Evolutionary conservation across 64 coral and sea anemone genomes (phyloP).

Genomic region (Acropora yongei): DNA sequence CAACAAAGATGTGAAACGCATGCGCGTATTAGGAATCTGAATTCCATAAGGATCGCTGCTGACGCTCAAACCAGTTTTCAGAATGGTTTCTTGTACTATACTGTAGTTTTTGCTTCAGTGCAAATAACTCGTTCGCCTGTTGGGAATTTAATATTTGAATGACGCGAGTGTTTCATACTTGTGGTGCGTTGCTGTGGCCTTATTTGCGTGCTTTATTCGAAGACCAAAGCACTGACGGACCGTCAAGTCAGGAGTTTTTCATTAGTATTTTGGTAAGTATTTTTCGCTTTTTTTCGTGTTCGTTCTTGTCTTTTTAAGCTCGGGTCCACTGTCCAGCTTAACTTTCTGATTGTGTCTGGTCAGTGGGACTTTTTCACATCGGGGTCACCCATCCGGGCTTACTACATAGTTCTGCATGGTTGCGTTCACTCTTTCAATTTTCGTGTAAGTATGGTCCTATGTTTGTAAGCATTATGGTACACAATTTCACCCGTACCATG

Average conservation of each 20-base stretch:
- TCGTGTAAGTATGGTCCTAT: background rate
- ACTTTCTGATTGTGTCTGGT: background rate
- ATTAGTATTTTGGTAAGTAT: background rate
- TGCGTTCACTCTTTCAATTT: background rate
- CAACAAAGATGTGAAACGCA: no score
- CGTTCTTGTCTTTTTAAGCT: background rate
- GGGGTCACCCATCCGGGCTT: background rate
- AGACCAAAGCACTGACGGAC: background rate
- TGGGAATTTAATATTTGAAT: no score
- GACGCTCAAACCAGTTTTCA: no score
- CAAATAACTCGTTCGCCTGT: no score
- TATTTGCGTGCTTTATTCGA: background rate
- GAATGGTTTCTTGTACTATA: no score
- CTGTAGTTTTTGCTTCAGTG: no score
- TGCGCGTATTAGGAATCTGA: no score
- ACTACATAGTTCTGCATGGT: background rate
- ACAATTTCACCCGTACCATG: background rate
- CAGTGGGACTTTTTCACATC: background rate
- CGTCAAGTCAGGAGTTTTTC: background rate
- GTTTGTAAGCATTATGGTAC: background rate
- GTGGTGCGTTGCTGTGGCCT: background rate
- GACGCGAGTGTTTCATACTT: background rate
- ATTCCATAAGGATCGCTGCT: no score
- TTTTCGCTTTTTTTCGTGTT: background rate
- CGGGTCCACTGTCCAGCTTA: background rate